Evolutionary conservation across 2,888 invertebrate species (phyloP).

Genomic region (Sphaeridia pumilis): DNA sequence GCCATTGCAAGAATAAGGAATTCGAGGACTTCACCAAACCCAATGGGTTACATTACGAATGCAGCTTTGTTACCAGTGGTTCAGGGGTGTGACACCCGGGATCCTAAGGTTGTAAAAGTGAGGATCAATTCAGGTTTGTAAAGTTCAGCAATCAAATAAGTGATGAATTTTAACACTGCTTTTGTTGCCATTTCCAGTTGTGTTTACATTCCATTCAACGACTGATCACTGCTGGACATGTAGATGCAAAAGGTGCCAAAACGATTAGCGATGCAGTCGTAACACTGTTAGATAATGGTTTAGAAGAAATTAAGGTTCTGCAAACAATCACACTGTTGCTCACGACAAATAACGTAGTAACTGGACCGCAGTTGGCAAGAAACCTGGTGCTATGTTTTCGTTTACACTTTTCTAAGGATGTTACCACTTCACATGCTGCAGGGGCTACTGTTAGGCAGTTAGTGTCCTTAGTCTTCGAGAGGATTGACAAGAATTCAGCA

Average conservation of each 20-base stretch:
- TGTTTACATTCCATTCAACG: slow-evolving; percentile 89
- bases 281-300: slow-evolving; percentile 84
- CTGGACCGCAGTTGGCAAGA: slow-evolving; percentile 88
- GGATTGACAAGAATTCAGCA: slow-evolving; percentile 63
- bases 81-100: slow-evolving; percentile 95
- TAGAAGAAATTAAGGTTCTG: slow-evolving; percentile 88
- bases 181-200: slow-evolving; percentile 49
- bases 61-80: slow-evolving; percentile 93
- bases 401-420: slow-evolving; percentile 88
- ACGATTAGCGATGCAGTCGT: slow-evolving; percentile 88
- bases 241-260: slow-evolving; percentile 82
- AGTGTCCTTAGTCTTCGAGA: slow-evolving; percentile 80
- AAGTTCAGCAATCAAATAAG: neutral
- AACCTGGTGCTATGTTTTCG: slow-evolving; percentile 91
- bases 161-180: neutral
- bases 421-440: slow-evolving; percentile 91
- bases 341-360: slow-evolving; percentile 89
- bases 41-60: slow-evolving; percentile 70
- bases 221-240: slow-evolving; percentile 76
- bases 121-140: slow-evolving; percentile 6
- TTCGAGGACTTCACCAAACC: slow-evolving; percentile 46
- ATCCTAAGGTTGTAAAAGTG: slow-evolving; percentile 87
- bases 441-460: slow-evolving; percentile 94
- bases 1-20: slow-evolving; percentile 78
- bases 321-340: slow-evolving; percentile 89